phyloP scores from a whole-genome alignment of 2,888 invertebrate genomes.

The Lycophotia porphyrea region DNA sequence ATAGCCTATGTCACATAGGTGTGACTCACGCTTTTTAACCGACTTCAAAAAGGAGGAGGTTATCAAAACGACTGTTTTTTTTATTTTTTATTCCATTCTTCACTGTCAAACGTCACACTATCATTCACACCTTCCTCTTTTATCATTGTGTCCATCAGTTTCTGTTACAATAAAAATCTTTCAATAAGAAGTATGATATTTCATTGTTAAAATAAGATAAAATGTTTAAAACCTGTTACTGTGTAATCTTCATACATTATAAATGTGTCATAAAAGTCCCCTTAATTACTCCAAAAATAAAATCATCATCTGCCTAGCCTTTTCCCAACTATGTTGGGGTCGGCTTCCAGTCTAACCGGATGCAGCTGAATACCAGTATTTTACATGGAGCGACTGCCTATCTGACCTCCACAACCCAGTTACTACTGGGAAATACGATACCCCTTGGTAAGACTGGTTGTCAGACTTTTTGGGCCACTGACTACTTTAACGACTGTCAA shows the following conservation, averaged over 20 bases:
- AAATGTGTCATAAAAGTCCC: constrained; percentile 8
- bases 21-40: not conserved
- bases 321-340: too few species aligned
- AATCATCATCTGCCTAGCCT: too few species aligned
- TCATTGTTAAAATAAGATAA: not conserved
- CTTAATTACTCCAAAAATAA: constrained; percentile 14
- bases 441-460: too few species aligned
- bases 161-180: not conserved
- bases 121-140: not conserved
- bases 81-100: not conserved
- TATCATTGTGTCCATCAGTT: not conserved
- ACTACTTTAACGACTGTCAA: too few species aligned
- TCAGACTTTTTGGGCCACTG: too few species aligned
- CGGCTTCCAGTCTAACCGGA: too few species aligned
- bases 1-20: not conserved
- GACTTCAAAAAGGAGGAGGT: too few species aligned
- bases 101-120: not conserved
- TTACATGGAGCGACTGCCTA: too few species aligned
- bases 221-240: not conserved
- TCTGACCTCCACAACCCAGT: too few species aligned
- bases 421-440: too few species aligned
- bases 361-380: too few species aligned
- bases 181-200: not conserved
- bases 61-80: too few species aligned
- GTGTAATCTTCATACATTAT: not conserved